Base-by-base conservation (phyloP, 2,113 vertebrate genomes). In the Cyprinodon variegatus region DNA sequence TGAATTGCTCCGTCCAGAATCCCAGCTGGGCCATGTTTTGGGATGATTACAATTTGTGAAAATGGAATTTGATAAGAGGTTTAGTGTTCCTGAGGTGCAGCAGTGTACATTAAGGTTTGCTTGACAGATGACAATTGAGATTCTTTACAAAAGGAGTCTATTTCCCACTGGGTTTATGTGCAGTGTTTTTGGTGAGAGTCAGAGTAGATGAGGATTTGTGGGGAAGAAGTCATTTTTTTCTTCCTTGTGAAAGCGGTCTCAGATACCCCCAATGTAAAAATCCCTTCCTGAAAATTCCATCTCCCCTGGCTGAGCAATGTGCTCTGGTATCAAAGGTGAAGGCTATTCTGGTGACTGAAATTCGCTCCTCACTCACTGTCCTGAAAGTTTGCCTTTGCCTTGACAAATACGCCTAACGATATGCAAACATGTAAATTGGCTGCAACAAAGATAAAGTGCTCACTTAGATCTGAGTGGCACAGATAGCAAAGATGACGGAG, bases 341-440 rank as follows among this genome's bases (percentile, higher is more conserved):
- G 89, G 88, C 78, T 87, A 90, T 92, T 90, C 88, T 78, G 48
- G 45, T 36, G 37, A 10, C 69, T 65, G 57, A 72, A 77, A 85
- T 77, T 70, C 77, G 8, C 65, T 43, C 63, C 72, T 38, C 36
- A 48, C 64, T 61, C 76, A 43, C 70, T 13, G 46, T 53, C 73
- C 63, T 57, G 79, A 78, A 77, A 37, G 62, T 8, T 39, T 15
- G 82, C 65, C 39, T 64, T 64, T 20, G 76, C 82, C 70, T 72
- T 76, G 2, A 81, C 71, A 76, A 87, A 82, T 48, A 74, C 12
- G 61, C 40, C 39, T 78, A 89, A 91, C 70, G 63, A 90, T 83
- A 90, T 76, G 86, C 88, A 86, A 85, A 83, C 86, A 93, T 90
- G 86, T 84, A 88, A 88, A 92, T 88, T 83, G 76, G 62, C 15